Evolutionary conservation across 2,888 invertebrate species (phyloP).

Genomic region (Augochlorella aurata): DNA sequence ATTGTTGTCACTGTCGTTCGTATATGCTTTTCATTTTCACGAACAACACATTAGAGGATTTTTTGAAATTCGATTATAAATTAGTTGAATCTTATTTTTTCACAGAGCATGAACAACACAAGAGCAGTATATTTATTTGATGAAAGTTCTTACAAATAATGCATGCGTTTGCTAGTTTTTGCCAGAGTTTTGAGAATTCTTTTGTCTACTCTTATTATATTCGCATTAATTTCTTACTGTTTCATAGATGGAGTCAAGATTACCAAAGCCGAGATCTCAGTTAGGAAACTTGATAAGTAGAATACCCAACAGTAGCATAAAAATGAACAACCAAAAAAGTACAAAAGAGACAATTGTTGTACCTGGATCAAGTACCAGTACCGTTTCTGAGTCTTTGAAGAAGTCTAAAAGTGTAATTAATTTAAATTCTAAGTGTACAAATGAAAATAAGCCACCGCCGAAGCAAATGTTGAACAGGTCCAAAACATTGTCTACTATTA

Average conservation of each 20-base stretch:
- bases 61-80: background rate
- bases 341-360: background rate
- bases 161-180: background rate
- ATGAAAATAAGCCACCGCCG: slow-evolving; percentile 71
- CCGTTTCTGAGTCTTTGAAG: slow-evolving; percentile 24
- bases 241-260: slow-evolving; percentile 83
- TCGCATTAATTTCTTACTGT: slow-evolving; percentile 5
- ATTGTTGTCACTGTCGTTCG: slow-evolving; percentile 32
- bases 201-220: background rate
- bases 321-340: slow-evolving; percentile 27
- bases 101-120: slow-evolving; percentile 16
- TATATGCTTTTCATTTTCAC: slow-evolving; percentile 28
- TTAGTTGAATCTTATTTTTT: background rate
- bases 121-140: background rate
- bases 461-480: slow-evolving; percentile 64
- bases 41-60: slow-evolving; percentile 14
- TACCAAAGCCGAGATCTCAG: slow-evolving; percentile 79
- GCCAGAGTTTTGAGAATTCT: background rate
- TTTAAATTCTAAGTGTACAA: slow-evolving; percentile 56
- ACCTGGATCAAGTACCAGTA: slow-evolving; percentile 10
- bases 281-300: slow-evolving; percentile 69
- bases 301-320: slow-evolving; percentile 41
- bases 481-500: slow-evolving; percentile 69
- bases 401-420: slow-evolving; percentile 67
- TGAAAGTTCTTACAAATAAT: background rate